Base-by-base conservation (phyloP, 2,888 invertebrate genomes). In the Hirtodrosophila confusa region DNA sequence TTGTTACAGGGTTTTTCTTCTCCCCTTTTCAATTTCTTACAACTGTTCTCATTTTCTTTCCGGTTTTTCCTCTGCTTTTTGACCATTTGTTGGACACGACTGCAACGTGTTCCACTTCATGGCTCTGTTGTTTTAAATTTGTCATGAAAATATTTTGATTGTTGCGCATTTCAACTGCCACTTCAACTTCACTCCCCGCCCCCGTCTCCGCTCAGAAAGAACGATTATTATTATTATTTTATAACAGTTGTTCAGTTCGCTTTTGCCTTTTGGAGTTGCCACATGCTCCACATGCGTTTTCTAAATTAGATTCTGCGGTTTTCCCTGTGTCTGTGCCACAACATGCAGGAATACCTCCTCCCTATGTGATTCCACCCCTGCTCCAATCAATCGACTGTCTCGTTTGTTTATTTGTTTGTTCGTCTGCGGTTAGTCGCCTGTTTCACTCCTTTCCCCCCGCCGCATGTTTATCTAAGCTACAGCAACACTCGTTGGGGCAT, bases 121-220 rank as follows among this genome's bases (percentile, higher is more conserved):
- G 85, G 70, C 57, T 82, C 68, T 86, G 86, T 86, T 86, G 75
- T 82, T 86, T 83, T 83, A 85, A 86, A 86, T 88, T 86, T 86
- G 87, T 86, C 85, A 88, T 82, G 88, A 88, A 84, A 86, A 88
- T 86, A 86, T 88, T 86, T 84, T 69, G 77, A 82, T 82, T 82
- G 73, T 74, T 83, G 76, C 70, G 72, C 75, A 66, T 71, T 75
- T 62, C 51, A 57, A 62, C 39, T 69, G 43, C 24, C 29, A 44
- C 63, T 65, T 64, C 43, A 27, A 49, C 37, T 58, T 58, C 35
- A 24, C 8, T 12, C 29, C 7, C 45, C 53, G 36, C 27, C 24
- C 54, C n/a, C n/a, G n/a, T 39, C 17, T 29, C 54, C 6, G 23
- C 40, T 55, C 57, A 37, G 11, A 45, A 41, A 54, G 43, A 40